phyloP scores from a whole-genome alignment of 1,140 invertebrate species.

The Brachionus rubens region DNA sequence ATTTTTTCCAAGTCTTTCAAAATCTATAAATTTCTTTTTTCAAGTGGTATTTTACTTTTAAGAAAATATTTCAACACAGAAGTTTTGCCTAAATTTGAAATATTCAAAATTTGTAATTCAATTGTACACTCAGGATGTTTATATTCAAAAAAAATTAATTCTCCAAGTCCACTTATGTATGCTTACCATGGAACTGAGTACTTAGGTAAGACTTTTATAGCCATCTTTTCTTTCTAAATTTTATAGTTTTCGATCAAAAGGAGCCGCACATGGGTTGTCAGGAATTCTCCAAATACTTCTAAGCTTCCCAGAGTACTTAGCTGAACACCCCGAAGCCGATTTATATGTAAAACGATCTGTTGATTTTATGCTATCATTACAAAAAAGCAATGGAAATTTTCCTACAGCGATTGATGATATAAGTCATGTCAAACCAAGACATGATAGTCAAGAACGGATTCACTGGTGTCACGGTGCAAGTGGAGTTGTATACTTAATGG shows the following conservation, averaged over 20 bases:
- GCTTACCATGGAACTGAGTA: constrained; percentile 42
- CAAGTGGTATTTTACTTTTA: constrained; percentile 4
- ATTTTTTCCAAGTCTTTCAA: constrained; percentile 65
- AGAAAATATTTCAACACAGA: constrained; percentile 28
- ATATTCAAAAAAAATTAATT: constrained; percentile 14
- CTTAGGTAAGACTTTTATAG: neutral
- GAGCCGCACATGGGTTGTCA: constrained; percentile 79
- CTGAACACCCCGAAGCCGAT: constrained; percentile 62
- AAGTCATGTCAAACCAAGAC: constrained; percentile 54
- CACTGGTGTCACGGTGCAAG: constrained; percentile 86
- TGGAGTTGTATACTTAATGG: constrained; percentile 73
- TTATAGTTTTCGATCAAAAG: constrained; percentile 52
- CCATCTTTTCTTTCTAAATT: neutral
- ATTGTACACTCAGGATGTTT: constrained; percentile 19
- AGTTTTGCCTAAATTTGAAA: constrained; percentile 26
- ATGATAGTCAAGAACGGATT: constrained; percentile 64
- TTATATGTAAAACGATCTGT: constrained; percentile 64
- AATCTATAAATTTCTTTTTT: constrained; percentile 57
- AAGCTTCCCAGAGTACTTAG: constrained; percentile 67
- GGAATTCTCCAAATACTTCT: constrained; percentile 72
- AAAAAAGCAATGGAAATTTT: constrained; percentile 72
- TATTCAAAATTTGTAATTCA: constrained; percentile 25
- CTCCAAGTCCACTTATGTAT: constrained; percentile 44
- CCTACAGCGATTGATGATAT: constrained; percentile 73
- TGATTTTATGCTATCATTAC: constrained; percentile 66